Conservation (phyloP, 2,113 vertebrate genomes). For the Sinocyclocheilus grahami region DNA sequence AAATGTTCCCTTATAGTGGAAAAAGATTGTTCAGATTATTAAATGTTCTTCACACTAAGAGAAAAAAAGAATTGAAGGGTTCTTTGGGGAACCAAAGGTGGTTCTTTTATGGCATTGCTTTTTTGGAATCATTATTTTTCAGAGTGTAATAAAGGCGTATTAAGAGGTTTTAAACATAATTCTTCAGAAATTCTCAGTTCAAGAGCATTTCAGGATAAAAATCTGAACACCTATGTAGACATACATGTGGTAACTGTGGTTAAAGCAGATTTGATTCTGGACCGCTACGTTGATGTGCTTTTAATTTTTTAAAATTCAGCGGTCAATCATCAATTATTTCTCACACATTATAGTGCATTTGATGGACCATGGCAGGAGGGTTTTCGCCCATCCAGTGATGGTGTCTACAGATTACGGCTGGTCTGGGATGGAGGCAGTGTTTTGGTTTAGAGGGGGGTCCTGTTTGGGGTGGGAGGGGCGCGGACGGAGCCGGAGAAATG, state of each 20-base stretch:
- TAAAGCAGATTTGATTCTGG: neutral
- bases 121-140: neutral
- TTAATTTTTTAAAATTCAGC: neutral
- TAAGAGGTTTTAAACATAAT: neutral
- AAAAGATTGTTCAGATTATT: too few relatives aligned
- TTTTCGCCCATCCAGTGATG: neutral
- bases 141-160: neutral
- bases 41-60: too few relatives aligned
- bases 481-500: slow-evolving; percentile 71
- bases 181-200: neutral
- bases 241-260: neutral
- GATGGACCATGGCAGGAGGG: neutral
- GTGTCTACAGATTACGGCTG: slow-evolving; percentile 35
- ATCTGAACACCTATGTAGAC: neutral
- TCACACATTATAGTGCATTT: neutral
- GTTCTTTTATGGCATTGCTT: too few relatives aligned
- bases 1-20: too few relatives aligned
- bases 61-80: neutral
- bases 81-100: too few relatives aligned
- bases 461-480: slow-evolving; percentile 21
- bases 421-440: slow-evolving; percentile 57
- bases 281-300: neutral
- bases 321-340: neutral
- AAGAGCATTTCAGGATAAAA: neutral
- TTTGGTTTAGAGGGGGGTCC: slow-evolving; percentile 55